These are phyloP conservation scores for Acromyrmex echinatior DNA, from an alignment of 1,140 invertebrate species.

Conservation along the genomic window DNA sequence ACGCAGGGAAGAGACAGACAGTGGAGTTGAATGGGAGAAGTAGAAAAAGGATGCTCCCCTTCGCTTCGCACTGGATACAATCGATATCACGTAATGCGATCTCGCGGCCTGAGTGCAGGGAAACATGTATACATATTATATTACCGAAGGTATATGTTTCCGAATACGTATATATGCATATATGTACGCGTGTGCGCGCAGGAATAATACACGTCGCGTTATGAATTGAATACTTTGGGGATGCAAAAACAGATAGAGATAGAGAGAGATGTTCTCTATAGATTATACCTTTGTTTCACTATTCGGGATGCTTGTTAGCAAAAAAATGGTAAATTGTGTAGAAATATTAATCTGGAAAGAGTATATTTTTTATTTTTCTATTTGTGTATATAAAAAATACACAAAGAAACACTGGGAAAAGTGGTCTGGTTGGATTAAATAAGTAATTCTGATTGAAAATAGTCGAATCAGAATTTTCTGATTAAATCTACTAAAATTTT, in stretches of 20 bases:
- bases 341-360: conserved; percentile 15
- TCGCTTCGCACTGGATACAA: conserved; percentile 55
- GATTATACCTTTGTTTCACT: conserved; percentile 34
- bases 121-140: conserved; percentile 71
- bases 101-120: conserved; percentile 62
- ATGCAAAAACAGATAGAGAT: not conserved
- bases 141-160: conserved; percentile 31
- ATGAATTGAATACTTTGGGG: conserved; percentile 29
- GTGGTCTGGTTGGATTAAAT: too few relatives aligned
- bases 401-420: too few relatives aligned
- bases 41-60: conserved; percentile 38
- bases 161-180: not conserved
- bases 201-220: conserved; percentile 43
- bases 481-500: too few relatives aligned
- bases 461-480: too few relatives aligned
- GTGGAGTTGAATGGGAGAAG: not conserved
- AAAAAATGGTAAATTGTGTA: conserved; percentile 8
- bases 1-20: not conserved
- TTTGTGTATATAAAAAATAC: not conserved
- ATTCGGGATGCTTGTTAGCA: conserved; percentile 23
- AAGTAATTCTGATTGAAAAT: too few relatives aligned
- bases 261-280: not conserved
- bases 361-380: not conserved
- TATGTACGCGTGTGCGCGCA: not conserved
- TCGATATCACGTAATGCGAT: conserved; percentile 78